phyloP scores from a whole-genome alignment of 2,797 vertebrate species.

The Discoglossus pictus region DNA sequence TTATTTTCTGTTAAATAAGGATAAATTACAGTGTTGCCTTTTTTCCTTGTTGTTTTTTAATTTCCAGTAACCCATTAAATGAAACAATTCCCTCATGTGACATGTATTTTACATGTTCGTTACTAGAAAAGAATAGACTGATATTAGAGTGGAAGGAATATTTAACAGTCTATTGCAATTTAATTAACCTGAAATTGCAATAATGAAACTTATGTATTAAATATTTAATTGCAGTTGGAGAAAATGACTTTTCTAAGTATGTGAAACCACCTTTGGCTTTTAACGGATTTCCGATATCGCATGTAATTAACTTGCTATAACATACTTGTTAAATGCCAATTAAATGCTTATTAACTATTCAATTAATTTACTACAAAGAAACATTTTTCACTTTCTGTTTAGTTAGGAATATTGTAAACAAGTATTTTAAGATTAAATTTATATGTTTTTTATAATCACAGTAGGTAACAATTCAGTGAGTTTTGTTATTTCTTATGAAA shows the following conservation, averaged over 20 bases:
- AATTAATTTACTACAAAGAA: conserved; percentile 39
- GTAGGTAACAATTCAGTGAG: too few relatives aligned
- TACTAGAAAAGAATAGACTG: conserved; percentile 22
- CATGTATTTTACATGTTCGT: conserved; percentile 44
- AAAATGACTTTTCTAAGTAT: conserved; percentile 37
- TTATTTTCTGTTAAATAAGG: conserved; percentile 45
- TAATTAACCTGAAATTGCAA: conserved; percentile 51
- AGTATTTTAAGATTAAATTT: not conserved
- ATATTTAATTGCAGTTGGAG: conserved; percentile 44
- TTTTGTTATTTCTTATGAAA: too few relatives aligned
- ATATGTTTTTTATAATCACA: too few relatives aligned
- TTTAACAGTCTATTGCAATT: conserved; percentile 50
- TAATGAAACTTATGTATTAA: conserved; percentile 49
- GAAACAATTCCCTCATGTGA: conserved; percentile 37
- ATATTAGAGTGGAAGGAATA: conserved; percentile 47
- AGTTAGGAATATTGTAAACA: conserved; percentile 13
- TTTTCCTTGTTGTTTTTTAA: conserved; percentile 43
- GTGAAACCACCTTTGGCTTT: conserved; percentile 46
- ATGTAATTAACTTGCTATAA: conserved; percentile 48
- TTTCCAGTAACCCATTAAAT: conserved; percentile 50
- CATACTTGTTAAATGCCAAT: conserved; percentile 45
- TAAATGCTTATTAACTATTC: conserved; percentile 48
- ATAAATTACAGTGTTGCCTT: conserved; percentile 45
- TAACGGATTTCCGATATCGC: conserved; percentile 30
- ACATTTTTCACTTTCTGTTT: conserved; percentile 29